Base-by-base conservation (phyloP, 2,113 vertebrate genomes). In the Callopanchax toddi region DNA sequence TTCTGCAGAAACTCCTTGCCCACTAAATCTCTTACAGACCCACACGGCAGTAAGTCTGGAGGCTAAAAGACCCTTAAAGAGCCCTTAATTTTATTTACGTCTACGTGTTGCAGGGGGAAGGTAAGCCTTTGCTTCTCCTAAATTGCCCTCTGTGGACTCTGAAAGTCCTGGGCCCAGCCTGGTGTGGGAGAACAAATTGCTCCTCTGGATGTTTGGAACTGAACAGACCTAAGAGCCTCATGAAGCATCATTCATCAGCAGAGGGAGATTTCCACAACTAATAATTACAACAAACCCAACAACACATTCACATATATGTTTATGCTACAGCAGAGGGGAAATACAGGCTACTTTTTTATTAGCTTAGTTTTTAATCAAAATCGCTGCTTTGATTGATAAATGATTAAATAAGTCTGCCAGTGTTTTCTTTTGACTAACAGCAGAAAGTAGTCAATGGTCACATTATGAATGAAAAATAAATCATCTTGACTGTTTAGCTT, bases 11-110 rank as follows among this genome's bases (percentile, higher is more conserved):
- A 81, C 59, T 73, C 57, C 11, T 69, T 62, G 57, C 71, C 76
- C 67, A 71, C 72, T 71, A 89, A 88, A 89, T 82, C 56, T 86
- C 71, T 79, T 61, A 45, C 82, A 87, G 84, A 66, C 78, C 59
- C 52, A 53, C 37, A 32, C 61, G 60, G 20, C 39, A 53, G 70
- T 46, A 26, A 71, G 76, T 71, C 48, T 73, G 57, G 67, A 82
- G 60, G 61, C 46, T 61, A 74, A 85, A 72, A 58, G 50, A 52
- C 29, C 55, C 50, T 80, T 26, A 64, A 84, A 77, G 66, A 78
- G 71, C 55, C 37, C 29, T 87, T 61, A 64, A 77, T 67, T 80
- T 71, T 82, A 86, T 89, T 87, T 87, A 84, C 76, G 59, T 69
- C 67, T 78, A 82, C 45, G 57, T 71, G 74, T 55, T 59, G 37